Conservation (phyloP, 2,113 vertebrate species). For the Prunella fulvescens region DNA sequence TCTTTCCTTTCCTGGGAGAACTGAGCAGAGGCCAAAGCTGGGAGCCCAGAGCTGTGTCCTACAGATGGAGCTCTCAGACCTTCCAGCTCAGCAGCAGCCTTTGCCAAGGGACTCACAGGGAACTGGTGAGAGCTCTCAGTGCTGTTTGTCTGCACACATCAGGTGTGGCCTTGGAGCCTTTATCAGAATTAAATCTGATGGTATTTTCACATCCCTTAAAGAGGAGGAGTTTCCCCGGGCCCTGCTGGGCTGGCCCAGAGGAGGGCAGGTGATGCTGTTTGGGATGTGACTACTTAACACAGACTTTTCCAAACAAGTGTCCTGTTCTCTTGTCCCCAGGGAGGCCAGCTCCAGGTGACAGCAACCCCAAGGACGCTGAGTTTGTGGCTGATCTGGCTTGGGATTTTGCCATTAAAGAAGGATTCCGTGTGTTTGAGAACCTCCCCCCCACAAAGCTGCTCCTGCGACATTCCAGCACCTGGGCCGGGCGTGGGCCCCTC, state of each 20-base stretch:
- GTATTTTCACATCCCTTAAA: background rate
- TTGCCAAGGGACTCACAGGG: background rate
- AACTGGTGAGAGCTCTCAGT: background rate
- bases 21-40: background rate
- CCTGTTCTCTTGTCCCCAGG: conserved; percentile 40
- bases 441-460: background rate
- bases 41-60: background rate
- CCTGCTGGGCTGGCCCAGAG: background rate
- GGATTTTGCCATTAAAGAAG: conserved; percentile 84
- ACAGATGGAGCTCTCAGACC: conserved; percentile 53
- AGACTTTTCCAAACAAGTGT: background rate
- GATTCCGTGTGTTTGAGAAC: conserved; percentile 80
- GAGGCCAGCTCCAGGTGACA: conserved; percentile 33
- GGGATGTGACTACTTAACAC: rapidly evolving
- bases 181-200: background rate
- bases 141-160: background rate
- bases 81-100: background rate
- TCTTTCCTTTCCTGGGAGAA: background rate
- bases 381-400: conserved; percentile 74
- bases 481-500: background rate
- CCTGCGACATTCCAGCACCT: background rate
- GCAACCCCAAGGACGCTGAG: conserved; percentile 45
- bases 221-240: background rate
- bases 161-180: background rate
- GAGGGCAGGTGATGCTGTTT: background rate